Evolutionary conservation across 1,140 invertebrate species (phyloP).

Genomic region (Drosophila bipectinata): DNA sequence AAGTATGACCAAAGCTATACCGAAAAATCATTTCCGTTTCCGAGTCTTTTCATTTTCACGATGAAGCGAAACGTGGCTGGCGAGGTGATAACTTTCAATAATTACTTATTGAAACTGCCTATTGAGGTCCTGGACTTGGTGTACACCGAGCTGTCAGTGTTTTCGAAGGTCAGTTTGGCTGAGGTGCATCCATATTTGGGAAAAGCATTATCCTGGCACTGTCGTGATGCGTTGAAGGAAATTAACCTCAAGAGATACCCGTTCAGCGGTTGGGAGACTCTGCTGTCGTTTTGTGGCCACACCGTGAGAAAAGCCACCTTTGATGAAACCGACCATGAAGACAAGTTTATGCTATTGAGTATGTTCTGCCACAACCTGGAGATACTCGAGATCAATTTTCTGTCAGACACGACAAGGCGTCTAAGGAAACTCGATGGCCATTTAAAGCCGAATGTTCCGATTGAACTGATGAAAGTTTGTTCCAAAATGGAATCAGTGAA

Average conservation of each 20-base stretch:
- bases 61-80: background rate
- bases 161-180: background rate
- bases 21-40: background rate
- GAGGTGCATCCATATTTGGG: background rate
- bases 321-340: background rate
- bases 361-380: background rate
- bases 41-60: background rate
- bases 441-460: no score
- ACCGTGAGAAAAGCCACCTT: background rate
- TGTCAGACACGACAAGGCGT: no score
- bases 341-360: background rate
- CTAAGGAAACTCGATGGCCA: no score
- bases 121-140: background rate
- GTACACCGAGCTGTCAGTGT: background rate
- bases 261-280: background rate
- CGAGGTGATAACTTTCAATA: no score
- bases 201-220: background rate
- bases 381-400: background rate
- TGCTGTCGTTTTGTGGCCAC: background rate
- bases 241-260: background rate
- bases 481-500: no score
- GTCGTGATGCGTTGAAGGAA: background rate
- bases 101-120: background rate
- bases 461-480: no score
- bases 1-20: background rate